These are phyloP conservation scores for Pygocentrus nattereri DNA, from an alignment of 2,797 vertebrate species.

Conservation along the genomic window DNA sequence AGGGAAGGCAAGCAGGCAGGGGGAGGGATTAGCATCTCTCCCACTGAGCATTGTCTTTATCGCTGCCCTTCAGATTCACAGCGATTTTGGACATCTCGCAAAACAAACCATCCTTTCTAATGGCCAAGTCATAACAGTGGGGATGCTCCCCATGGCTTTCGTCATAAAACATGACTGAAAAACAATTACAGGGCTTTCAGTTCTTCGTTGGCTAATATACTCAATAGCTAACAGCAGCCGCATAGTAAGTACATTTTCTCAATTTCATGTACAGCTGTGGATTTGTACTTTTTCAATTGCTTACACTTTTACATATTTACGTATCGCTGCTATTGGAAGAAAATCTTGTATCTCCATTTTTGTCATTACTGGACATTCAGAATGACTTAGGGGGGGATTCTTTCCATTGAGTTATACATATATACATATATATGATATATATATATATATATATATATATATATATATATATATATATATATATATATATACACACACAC, in stretches of 20 bases:
- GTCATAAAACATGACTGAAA: conserved; percentile 9
- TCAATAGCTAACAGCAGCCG: not conserved
- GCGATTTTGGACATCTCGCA: conserved; percentile 27
- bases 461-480: too few species aligned
- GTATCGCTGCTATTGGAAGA: too few species aligned
- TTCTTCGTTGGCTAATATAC: not conserved
- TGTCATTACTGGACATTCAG: too few species aligned
- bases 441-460: too few species aligned
- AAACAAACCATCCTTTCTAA: conserved; percentile 38
- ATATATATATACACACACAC: too few species aligned
- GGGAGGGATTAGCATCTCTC: conserved; percentile 53
- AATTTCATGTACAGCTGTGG: not conserved
- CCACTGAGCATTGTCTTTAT: conserved; percentile 47
- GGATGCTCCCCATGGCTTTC: not conserved
- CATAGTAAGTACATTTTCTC: not conserved
- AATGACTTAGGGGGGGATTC: too few species aligned
- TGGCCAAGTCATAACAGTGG: conserved; percentile 2
- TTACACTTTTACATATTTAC: too few species aligned
- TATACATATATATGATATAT: too few species aligned
- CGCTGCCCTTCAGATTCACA: conserved; percentile 47
- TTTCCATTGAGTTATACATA: too few species aligned
- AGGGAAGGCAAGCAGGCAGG: conserved; percentile 40
- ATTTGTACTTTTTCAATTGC: not conserved
- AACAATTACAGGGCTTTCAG: not conserved
- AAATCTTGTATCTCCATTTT: too few species aligned